Base-by-base conservation (phyloP, 2,113 vertebrate species). In the Rhabdomys dilectus region DNA sequence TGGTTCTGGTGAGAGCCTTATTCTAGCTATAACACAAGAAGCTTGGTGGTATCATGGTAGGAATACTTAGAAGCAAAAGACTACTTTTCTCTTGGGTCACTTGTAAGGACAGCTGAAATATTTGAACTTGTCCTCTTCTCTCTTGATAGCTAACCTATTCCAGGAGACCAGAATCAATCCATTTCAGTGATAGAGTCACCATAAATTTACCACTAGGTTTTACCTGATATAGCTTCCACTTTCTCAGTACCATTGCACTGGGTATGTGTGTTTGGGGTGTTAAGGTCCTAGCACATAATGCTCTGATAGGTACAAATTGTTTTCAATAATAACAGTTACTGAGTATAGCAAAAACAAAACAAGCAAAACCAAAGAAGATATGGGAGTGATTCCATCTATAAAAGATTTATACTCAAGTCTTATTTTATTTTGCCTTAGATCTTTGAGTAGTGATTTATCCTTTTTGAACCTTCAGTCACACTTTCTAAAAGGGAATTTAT, bases 381-480 rank as follows among this genome's bases (percentile, higher is more conserved):
- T 58, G 16, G 39, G 22, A 17, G 3, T 17, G 31, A 29, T 26
- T 91, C 66, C 29, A 5, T 76, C 3, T 75, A 13, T 34, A 15
- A 73, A 17, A 11, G 24, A 91, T 95, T 81, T 85, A 53, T 78
- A 56, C 45, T 80, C 34, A 22, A 3, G 17, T 77, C 51, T 75
- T 56, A n/a, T 60, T 89, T 17, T n/a, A 8, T 64, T 93, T 39
- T 91, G 22, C 19, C 29, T 93, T 82, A 81, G 75, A 77, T 51
- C 17, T 95, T 56, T 75, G 72, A 85, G 36, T 72, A 60, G 60
- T 26, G 45, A 87, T 91, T 76, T 94, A 0, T 60, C 21, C 24
- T 93, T 9, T 75, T 39, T 58, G 64, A 80, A n/a, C 66, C 94
- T 96, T 73, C 36, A 36, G 91, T 91, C 77, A 62, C 29, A 94